Evolutionary conservation across 1,140 invertebrate species (phyloP), one percentile per base, ranked within the genome.

Genomic region (Gyrodactylus bullatarudis): DNA sequence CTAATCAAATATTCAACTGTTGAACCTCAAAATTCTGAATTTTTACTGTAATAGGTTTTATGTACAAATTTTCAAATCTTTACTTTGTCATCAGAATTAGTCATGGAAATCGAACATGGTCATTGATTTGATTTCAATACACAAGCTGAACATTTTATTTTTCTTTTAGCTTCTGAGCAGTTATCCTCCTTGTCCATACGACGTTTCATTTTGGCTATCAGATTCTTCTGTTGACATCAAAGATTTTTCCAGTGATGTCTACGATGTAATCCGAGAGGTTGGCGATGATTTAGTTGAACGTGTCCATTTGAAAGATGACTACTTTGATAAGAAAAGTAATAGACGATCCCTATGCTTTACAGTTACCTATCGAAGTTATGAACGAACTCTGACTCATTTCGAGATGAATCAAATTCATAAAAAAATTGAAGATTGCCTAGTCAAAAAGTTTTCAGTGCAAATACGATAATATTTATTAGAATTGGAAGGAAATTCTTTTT

Each of bases 121-220:
- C n/a, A n/a, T n/a, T n/a, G n/a, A n/a, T n/a, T 72, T 25, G 26
- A 25, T 21, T 26, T 25, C 2, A 27, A 72, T 24, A 25, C 22
- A 8, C 1, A 26, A 69, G 8, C 68, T 73, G n/a, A 73, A n/a
- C 73, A 26, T 68, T 26, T 1, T 75, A 68, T 70, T 71, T 89
- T 88, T 8, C 8, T 16, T 70, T 76, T 85, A 91, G 84, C 83
- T 87, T 0, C 82, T 98, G 1, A 96, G 92, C 77, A 79, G 85
- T 26, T 91, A 86, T 82, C 92, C 93, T 0, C 89, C 87, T 77
- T 92, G 90, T 78, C 83, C 77, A 23, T 93, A 91, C 83, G 93
- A 99, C 79, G 85, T 98, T 19, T 96, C 93, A 74, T 98, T 99
- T 80, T 99, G 92, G 91, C 79, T 98, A 23, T 89, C 91, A 0